Evolutionary conservation across 2,888 invertebrate species (phyloP).

Genomic region (Escarpia spicata): DNA sequence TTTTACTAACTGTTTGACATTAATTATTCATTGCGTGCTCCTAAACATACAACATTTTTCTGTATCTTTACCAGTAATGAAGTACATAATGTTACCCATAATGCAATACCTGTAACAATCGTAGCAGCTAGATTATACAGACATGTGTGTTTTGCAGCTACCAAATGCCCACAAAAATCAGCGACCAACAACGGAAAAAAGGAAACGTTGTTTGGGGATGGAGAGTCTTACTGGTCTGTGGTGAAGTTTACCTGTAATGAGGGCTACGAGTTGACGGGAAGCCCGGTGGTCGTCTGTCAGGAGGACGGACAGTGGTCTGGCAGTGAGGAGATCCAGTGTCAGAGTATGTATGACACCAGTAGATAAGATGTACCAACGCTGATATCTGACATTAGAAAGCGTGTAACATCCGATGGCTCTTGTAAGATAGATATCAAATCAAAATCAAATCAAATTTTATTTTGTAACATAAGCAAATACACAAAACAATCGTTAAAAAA

Average conservation of each 20-base stretch:
- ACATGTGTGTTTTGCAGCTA: background rate
- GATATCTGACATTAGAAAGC: too few species aligned
- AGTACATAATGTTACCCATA: background rate
- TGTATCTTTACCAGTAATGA: background rate
- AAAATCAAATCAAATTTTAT: too few species aligned
- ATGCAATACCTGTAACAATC: background rate
- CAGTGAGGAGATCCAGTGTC: background rate
- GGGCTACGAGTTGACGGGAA: slow-evolving; percentile 21
- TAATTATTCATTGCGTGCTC: background rate
- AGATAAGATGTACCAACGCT: too few species aligned
- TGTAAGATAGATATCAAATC: too few species aligned
- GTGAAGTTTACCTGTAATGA: slow-evolving; percentile 7
- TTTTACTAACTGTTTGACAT: background rate
- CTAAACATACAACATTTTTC: background rate
- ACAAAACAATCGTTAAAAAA: too few species aligned
- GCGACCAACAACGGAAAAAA: background rate
- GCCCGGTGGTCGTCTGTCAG: background rate
- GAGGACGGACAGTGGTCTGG: slow-evolving; percentile 24
- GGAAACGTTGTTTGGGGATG: background rate
- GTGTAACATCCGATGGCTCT: too few species aligned
- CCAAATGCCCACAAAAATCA: background rate
- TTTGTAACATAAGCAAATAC: too few species aligned
- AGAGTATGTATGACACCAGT: background rate
- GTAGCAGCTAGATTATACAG: background rate
- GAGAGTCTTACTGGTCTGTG: background rate